phyloP scores from a whole-genome alignment of 2,113 vertebrate genomes.

The Embiotoca jacksoni region DNA sequence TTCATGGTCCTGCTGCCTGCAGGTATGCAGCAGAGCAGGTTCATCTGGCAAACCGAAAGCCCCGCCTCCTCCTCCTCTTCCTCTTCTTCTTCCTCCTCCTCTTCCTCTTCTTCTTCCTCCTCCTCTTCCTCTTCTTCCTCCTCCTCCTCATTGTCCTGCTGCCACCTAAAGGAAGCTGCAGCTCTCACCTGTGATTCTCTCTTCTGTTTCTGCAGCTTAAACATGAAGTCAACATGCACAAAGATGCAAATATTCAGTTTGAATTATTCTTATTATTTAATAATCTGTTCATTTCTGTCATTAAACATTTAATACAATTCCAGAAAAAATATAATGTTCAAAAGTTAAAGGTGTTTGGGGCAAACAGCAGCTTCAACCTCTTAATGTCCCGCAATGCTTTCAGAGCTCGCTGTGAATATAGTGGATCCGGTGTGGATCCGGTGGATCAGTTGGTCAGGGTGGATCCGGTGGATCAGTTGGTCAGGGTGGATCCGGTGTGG shows the following conservation, averaged over 20 bases:
- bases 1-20: conserved; percentile 18
- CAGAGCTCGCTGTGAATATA: not conserved
- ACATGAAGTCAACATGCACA: not conserved
- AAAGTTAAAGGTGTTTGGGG: conserved; percentile 28
- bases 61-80: conserved; percentile 28
- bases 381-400: conserved; percentile 23
- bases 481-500: conserved; percentile 25
- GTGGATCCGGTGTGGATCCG: conserved; percentile 44
- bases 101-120: too few species aligned
- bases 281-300: too few species aligned
- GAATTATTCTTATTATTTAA: not conserved
- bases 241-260: not conserved
- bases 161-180: conserved; percentile 61
- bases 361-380: not conserved
- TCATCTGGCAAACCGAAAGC: conserved; percentile 42
- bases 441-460: not conserved
- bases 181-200: not conserved
- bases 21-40: conserved; percentile 73
- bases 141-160: conserved; percentile 37
- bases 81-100: not conserved
- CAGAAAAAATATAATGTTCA: too few species aligned
- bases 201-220: not conserved
- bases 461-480: too few species aligned
- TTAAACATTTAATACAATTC: too few species aligned
- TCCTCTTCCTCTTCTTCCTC: not conserved